Evolutionary conservation across 2,113 vertebrate species (phyloP), one percentile per base, ranked within the genome.

Genomic region (Pachyramphus minor): DNA sequence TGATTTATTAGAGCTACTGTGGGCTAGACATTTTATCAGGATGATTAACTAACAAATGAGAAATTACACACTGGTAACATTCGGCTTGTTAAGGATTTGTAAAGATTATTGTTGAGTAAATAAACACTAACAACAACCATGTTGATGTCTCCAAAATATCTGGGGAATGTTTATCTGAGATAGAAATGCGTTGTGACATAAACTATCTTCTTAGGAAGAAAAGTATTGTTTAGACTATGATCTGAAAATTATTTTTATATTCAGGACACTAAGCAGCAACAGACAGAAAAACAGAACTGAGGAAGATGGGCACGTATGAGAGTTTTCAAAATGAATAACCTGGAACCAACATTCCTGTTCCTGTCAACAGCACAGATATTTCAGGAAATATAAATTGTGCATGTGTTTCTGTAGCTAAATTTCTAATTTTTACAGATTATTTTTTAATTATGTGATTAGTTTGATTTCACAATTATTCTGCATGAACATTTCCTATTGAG

Each of bases 11-110:
- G 53, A 75, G 13, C 18, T 90, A 87, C 59, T 90, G 37, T 62
- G 73, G 69, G 62, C 52, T 91, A 93, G 67, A 33, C 68, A 69
- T 90, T 96, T 94, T 94, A 87, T 91, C 81, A 86, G 62, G 53
- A 84, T 95, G 78, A 96, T 91, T 93, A 97, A 91, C 75, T 93
- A 94, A 77, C 84, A 94, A 96, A 90, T 87, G 85, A 93, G 69
- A 90, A 96, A 96, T 96, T 93, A 73, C 84, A 95, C 66, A 93
- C 42, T 84, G 58, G 39, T 91, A 95, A 94, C 75, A 64, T 72
- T 18, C 25, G 89, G 37, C 66, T 89, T 93, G 72, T 92, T 83
- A 96, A 89, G 89, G 59, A 93, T 88, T 95, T 95, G 68, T 71
- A 71, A 84, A 93, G 27, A 81, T 92, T 77, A 50, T 74, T 83